A percentile compares a stretch with the other conserved stretches of the same genome.
Evolutionary conservation across 2,113 vertebrate species (phyloP).

Genomic region (Quiscalus mexicanus): DNA sequence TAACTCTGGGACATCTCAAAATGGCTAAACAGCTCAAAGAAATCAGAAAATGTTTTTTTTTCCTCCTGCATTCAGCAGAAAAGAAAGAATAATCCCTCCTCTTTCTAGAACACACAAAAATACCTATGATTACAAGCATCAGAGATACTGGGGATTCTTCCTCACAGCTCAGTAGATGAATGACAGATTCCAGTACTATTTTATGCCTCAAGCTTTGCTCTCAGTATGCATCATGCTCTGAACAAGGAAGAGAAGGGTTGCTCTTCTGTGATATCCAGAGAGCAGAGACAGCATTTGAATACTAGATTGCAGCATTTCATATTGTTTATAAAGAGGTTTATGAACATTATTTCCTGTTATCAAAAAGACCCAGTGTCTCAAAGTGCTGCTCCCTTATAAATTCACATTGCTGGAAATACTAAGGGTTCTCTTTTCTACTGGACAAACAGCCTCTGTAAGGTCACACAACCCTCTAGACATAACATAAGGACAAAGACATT

Average conservation of each 20-base stretch:
- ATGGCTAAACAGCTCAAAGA: not conserved
- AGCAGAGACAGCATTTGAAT: not conserved
- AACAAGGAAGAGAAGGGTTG: not conserved
- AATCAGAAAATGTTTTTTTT: not conserved
- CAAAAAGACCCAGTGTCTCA: not conserved
- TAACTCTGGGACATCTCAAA: not conserved
- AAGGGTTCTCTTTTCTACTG: not conserved
- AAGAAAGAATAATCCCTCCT: not conserved
- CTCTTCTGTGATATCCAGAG: not conserved
- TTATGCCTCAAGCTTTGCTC: not conserved
- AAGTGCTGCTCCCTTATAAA: not conserved
- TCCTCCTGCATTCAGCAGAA: not conserved
- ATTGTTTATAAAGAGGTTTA: not conserved
- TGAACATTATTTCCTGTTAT: not conserved
- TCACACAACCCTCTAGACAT: not conserved
- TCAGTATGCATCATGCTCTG: not conserved
- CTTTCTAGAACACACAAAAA: not conserved
- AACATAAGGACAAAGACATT: not conserved
- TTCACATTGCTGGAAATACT: not conserved
- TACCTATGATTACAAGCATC: not conserved
- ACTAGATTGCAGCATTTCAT: not conserved
- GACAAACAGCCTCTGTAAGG: slow-evolving; percentile 2
- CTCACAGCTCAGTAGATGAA: not conserved
- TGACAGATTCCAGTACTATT: not conserved
- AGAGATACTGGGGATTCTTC: not conserved